Base-by-base conservation (phyloP, 2,888 invertebrate genomes). In the Pyralis farinalis region DNA sequence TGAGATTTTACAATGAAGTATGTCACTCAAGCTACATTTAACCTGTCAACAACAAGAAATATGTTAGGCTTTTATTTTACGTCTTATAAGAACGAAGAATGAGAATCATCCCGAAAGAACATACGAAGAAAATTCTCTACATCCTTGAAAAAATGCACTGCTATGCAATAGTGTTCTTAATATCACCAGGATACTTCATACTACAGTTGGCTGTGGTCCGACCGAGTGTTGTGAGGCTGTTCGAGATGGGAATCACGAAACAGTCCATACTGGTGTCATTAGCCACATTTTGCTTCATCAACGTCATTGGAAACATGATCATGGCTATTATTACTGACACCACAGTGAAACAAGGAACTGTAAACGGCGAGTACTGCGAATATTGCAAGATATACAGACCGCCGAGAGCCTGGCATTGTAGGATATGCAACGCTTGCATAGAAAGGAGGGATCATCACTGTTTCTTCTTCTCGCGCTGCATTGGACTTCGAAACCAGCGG, bases 351-450 rank as follows among this genome's bases (percentile, higher is more conserved):
- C 43, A 12, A 12, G 21, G 25, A 5, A 9, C 6, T 1, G 40
- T 42, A 1, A 46, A 62, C 3, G 63, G 62, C 1, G 50, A 90
- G 42, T 93, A 94, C 63, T 98, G 98, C 72, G 73, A 92, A 0
- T 65, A 80, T 0, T 98, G 98, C 71, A 93, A 94, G 57, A 79
- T 90, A 9, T 42, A 91, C 2, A 90, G 92, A 2, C 95, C 96
- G 0, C 93, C 94, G 1, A 90, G 95, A 28, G 93, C 96, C 1
- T 96, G 96, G 92, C 98, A 98, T 67, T 98, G 98, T 63, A 87
- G 86, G 25, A 89, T 83, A 0, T 98, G 98, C 74, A 90, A 94
- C 35, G 85, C 90, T 0, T 98, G 98, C 67, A 93, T 98, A 37
- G 63, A 94, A 2, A 94, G 94, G 59, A 87, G 97, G 46, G 97